phyloP scores from a whole-genome alignment of 2,797 vertebrate genomes.

The Heliangelus exortis region DNA sequence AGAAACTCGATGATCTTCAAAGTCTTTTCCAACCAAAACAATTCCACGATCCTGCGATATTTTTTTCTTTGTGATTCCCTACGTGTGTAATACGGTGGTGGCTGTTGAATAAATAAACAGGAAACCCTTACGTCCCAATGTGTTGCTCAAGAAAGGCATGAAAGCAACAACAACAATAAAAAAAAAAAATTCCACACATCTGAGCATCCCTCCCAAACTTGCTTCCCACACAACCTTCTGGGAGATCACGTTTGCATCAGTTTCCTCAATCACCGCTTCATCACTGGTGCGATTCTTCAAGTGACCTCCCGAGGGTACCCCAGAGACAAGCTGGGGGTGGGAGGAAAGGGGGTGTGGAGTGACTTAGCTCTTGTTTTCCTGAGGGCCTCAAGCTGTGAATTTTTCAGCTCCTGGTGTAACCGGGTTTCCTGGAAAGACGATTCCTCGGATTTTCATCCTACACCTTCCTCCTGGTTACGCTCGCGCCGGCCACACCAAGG shows the following conservation, averaged over 20 bases:
- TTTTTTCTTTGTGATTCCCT: background rate
- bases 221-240: slow-evolving; percentile 58
- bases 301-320: background rate
- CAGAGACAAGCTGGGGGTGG: background rate
- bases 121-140: background rate
- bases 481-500: rapidly evolving
- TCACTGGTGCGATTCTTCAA: background rate
- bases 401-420: background rate
- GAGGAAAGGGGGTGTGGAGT: slow-evolving; percentile 36
- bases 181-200: background rate
- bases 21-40: too few relatives aligned
- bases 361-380: slow-evolving; percentile 31
- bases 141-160: slow-evolving; percentile 27
- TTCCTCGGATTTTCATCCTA: slow-evolving; percentile 21
- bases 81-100: background rate
- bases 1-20: background rate
- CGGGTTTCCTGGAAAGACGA: slow-evolving; percentile 41
- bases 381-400: background rate
- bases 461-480: background rate
- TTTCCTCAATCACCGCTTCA: slow-evolving; percentile 48
- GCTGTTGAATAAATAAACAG: background rate
- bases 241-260: slow-evolving; percentile 58
- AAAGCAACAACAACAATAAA: background rate
- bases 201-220: slow-evolving; percentile 54
- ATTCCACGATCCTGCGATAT: too few relatives aligned